Percentiles rank a stretch among this genome's conserved stretches.
Evolutionary conservation across 2,888 invertebrate genomes (phyloP).

Genomic region (Bembecia ichneumoniformis): DNA sequence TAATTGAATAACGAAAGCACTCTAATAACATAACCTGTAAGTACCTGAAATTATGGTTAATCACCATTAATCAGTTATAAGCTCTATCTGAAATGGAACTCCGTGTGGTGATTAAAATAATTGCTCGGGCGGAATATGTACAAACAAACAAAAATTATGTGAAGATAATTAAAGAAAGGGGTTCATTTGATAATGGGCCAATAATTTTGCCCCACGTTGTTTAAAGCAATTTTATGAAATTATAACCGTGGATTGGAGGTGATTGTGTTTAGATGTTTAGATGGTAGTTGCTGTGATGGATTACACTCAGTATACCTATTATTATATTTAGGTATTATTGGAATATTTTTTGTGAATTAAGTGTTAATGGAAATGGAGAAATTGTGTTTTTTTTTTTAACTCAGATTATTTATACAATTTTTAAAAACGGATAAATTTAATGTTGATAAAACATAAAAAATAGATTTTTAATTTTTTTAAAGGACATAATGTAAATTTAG

Average conservation of each 20-base stretch:
- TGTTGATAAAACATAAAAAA: too few species aligned
- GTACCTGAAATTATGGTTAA: constrained; percentile 55
- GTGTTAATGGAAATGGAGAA: too few species aligned
- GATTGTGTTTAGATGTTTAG: constrained; percentile 43
- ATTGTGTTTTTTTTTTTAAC: too few species aligned
- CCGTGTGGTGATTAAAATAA: constrained; percentile 53
- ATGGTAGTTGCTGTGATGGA: constrained; percentile 45
- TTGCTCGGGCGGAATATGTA: constrained; percentile 43
- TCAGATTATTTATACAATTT: too few species aligned
- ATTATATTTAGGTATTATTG: too few species aligned
- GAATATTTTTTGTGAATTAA: too few species aligned
- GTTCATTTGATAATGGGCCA: constrained; percentile 60
- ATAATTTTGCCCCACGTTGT: constrained; percentile 52
- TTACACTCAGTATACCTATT: constrained; percentile 13
- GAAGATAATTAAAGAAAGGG: constrained; percentile 68
- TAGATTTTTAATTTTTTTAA: too few species aligned
- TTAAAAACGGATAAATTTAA: too few species aligned
- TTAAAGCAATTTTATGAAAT: constrained; percentile 60
- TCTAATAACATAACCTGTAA: constrained; percentile 45
- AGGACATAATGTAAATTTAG: too few species aligned
- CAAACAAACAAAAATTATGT: constrained; percentile 65
- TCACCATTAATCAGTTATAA: constrained; percentile 47
- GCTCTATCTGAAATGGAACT: constrained; percentile 45
- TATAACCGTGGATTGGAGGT: constrained; percentile 46
- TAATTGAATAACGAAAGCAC: constrained; percentile 36